Evolutionary conservation across 1,140 invertebrate species (phyloP), one percentile per base, ranked within the genome.

Genomic region (Heliconius congener): DNA sequence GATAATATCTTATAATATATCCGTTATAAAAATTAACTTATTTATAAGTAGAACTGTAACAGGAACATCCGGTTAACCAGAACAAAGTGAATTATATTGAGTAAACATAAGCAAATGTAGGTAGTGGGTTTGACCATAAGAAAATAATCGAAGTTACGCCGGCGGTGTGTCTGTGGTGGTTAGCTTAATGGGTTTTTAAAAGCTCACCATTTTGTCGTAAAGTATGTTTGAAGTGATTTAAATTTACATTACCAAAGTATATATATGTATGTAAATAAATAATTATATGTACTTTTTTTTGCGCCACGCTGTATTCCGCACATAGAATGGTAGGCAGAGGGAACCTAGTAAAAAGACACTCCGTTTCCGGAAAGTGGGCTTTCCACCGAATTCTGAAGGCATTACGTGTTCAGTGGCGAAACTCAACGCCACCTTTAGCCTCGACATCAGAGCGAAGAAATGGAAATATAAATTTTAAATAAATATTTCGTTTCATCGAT

Each of bases 171-270:
- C 73, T 81, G 80, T 76, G 27, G 78, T 76, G 78, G 78, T 74
- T 23, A 27, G 18, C n/a, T 77, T 78, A 74, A 85, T 84, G 80
- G 75, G 55, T 82, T 84, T 84, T 83, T 82, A 85, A 84, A 83
- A 82, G 82, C 81, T 85, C 85, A 77, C 42, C 77, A 81, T 84
- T 84, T 70, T 81, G 79, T 80, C 80, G 82, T 83, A 82, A 83
- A 79, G 75, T 76, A 71, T 72, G 55, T 57, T 81, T 34, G 50
- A 82, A 83, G 73, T 85, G 82, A 85, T 82, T 85, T 83, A 83
- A 79, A 73, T 76, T 71, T 78, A 76, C 27, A 73, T 70, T 42
- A 52, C 27, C 60, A 50, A 11, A 6, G 9, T 13, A 57, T 27
- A 3, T 37, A 37, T 37, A 3, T 60, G 23, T n/a, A 57, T n/a